A percentile compares a stretch with the other conserved stretches of the same genome.
Evolutionary conservation across 2,113 vertebrate genomes (phyloP).

Genomic region (Collichthys lucidus): DNA sequence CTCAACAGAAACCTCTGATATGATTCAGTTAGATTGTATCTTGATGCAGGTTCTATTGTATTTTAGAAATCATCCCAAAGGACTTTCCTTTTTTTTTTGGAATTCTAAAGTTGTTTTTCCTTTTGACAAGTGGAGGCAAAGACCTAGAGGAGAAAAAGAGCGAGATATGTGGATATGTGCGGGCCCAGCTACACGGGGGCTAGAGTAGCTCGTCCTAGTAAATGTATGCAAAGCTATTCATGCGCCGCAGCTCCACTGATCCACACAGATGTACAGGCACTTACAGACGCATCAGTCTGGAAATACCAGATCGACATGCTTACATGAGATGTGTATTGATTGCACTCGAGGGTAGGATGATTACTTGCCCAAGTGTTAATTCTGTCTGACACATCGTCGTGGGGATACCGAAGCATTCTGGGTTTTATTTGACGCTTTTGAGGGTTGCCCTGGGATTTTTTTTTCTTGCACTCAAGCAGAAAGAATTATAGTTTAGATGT

Average conservation of each 20-base stretch:
- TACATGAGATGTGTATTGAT: constrained; percentile 53
- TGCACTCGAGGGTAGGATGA: constrained; percentile 48
- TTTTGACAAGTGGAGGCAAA: constrained; percentile 11
- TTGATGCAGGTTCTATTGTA: constrained; percentile 4
- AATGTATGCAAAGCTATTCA: constrained; percentile 76
- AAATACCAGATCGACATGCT: constrained; percentile 61
- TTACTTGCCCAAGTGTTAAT: constrained; percentile 60
- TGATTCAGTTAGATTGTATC: constrained; percentile 16
- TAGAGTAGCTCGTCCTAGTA: constrained; percentile 33
- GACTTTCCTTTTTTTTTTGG: constrained; percentile 5
- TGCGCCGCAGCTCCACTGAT: constrained; percentile 51
- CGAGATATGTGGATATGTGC: background rate
- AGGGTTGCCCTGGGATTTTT: constrained; percentile 25
- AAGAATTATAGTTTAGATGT: background rate
- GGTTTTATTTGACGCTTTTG: background rate
- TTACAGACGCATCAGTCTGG: constrained; percentile 44
- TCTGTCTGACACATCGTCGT: constrained; percentile 28
- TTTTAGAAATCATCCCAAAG: constrained; percentile 34
- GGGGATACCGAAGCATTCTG: constrained; percentile 5
- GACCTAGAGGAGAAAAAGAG: background rate
- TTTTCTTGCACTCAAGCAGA: constrained; percentile 17
- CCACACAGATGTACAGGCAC: constrained; percentile 39
- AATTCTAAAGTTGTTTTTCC: background rate
- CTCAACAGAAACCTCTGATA: constrained; percentile 12
- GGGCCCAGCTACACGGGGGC: constrained; percentile 11